Conservation (phyloP, 1,140 invertebrate species). For the Bombus fervidus region DNA sequence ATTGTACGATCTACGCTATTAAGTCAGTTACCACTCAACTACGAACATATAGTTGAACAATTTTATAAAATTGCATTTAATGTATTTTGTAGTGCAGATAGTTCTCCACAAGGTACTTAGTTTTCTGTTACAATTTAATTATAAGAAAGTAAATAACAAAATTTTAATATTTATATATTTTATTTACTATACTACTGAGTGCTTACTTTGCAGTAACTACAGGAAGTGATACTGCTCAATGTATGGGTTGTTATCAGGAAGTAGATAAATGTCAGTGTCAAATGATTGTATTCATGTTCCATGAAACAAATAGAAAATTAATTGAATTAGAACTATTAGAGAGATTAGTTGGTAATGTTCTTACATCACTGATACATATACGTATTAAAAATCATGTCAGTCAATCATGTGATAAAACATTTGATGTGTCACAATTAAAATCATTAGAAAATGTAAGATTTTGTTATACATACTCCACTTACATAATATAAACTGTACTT, state of each 20-base stretch:
- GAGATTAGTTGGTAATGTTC: constrained; percentile 89
- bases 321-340: constrained; percentile 91
- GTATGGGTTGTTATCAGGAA: constrained; percentile 88
- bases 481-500: not conserved
- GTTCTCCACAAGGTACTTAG: constrained; percentile 72
- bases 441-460: constrained; percentile 87
- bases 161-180: not conserved
- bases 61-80: constrained; percentile 91
- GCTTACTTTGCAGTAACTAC: constrained; percentile 75
- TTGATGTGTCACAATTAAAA: constrained; percentile 90
- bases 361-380: constrained; percentile 91
- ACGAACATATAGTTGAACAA: constrained; percentile 87
- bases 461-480: not conserved
- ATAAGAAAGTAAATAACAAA: not conserved
- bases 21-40: constrained; percentile 87
- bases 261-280: constrained; percentile 89
- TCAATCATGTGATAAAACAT: constrained; percentile 91
- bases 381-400: constrained; percentile 91
- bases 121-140: not conserved
- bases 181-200: not conserved
- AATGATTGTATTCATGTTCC: constrained; percentile 89
- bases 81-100: constrained; percentile 85
- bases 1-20: constrained; percentile 86
- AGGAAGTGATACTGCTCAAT: constrained; percentile 84
- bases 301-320: constrained; percentile 88